Evolutionary conservation across 2,888 invertebrate species (phyloP), one percentile per base, ranked within the genome.

Genomic region (Noctua janthina): DNA sequence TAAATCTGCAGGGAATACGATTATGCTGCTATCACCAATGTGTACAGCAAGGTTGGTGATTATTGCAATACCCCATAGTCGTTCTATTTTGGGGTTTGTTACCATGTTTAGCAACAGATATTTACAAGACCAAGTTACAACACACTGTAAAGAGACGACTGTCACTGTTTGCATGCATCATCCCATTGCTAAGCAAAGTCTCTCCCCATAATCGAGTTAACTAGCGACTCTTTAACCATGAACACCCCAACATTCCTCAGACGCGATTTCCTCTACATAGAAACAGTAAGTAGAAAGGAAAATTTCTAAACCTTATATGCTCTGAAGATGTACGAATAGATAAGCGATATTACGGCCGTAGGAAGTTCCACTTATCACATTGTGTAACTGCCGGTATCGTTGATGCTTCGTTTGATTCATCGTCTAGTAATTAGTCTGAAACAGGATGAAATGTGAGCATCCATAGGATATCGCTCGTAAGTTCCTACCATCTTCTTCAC

Each of bases 301-400:
- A 54, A 35, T 78, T 35, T 77, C 39, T 39, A 67, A 59, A 77
- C 59, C 15, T 73, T 35, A 56, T 43, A 15, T 35, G 17, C 51
- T 70, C 29, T n/a, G 10, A 11, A 68, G 82, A 82, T 83, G 54
- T 54, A 77, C 11, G 72, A 81, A 79, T 51, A 81, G 67, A 83
- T 68, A 81, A 59, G 59, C 46, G 20, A 72, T 62, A 49, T 66
- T 79, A 79, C 23, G 59, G 15, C 17, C 8, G 43, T 54, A 82
- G 84, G 84, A 83, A 83, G 71, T 70, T 35, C 81, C 66, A 83
- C 81, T 83, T 82, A 78, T 29, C 51, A 29, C 39, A 78, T 62
- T 82, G 78, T 76, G 70, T 29, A 78, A 83, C 71, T 72, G 54
- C 84, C 82, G 78, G 84, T 15, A 76, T 39, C 51, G 49, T 17